Base-by-base conservation (phyloP, 92 coral and sea anemone genomes). In the Epizoanthus rinbou region DNA sequence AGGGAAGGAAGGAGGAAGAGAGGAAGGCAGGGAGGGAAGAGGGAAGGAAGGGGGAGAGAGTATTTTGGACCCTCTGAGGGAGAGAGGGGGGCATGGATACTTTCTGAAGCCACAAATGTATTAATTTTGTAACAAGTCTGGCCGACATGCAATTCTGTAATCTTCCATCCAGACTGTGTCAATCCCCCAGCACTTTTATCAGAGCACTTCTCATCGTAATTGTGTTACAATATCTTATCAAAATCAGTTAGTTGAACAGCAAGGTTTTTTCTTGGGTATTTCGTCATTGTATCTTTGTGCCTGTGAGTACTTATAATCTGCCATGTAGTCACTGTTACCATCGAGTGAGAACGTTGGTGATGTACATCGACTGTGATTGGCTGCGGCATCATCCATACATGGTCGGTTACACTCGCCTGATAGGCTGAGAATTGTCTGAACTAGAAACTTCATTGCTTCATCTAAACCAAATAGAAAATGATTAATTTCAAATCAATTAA, bases 381-480 rank as follows among this genome's bases (percentile, higher is more conserved):
- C 39, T 19, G 21, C 18, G 9, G 18, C 33, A 35, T 92, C 91
- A 10, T 80, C 81, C 63, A 86, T 73, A 2, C 69, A 14, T 50
- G 97, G 98, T 68, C 66, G 84, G 73, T 76, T 75, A 72, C 90
- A 79, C 19, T 88, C 90, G 47, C 92, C 94, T 21, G 97, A 88
- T 7, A 91, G 53, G 72, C 91, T 87, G 14, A 95, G 86, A n/a
- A 95, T 95, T 50, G 93, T 89, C 76, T 93, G 91, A 17, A 95
- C 93, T 69, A 93, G 82, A 58, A 89, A 86, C 57, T 82, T 86
- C 95, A 95, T 91, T 63, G 98, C 92, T 47, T 87, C 87, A 76
- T 89, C 98, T 94, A 85, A 31, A 33, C 64, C 17, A 66, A 64
- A 72, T n/a, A 50, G 23, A 5, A 72, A 52, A 60, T 60, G 15